Base-by-base conservation (phyloP, 2,797 vertebrate species). In the Semotilus atromaculatus region DNA sequence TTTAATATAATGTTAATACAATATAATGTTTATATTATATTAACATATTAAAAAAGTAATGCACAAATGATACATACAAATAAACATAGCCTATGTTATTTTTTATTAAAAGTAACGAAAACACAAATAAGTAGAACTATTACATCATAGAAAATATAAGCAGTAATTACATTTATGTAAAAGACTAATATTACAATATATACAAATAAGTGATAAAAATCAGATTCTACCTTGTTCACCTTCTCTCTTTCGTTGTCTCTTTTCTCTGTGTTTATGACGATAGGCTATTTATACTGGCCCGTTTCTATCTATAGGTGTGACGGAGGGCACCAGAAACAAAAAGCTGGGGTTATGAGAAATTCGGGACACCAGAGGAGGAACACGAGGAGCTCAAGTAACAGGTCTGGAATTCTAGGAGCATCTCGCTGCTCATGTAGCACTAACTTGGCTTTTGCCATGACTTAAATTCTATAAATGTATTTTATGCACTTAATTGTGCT, bases 261-360 rank as follows among this genome's bases (percentile, higher is more conserved):
- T 62, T 88, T 81, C 40, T 77, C 70, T 78, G 80, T 82, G 75
- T 74, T 71, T 76, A 70, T 78, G 81, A 29, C 58, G 48, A 79
- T 31, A 18, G 45, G 75, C 36, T 90, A 89, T 94, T 92, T 94
- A 95, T 94, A 94, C 88, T 90, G 90, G 18, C 91, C 92, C 91
- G 87, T 36, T 94, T 94, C 89, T 83, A 66, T 87, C 79, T 43
- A 43, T 76, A 81, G 86, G 80, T 81, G 84, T 82, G 55, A 86
- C 86, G 70, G 74, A 85, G 86, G 87, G 53, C 73, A 83, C 73
- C 40, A 71, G 55, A 92, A 89, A 86, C 88, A 88, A 82, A 85
- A 71, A 26, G 34, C 72, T 19, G 82, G 72, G 53, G 72, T 83
- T 48, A 84, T 74, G 71, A 89, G 84, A 89, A 87, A 87, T 90